Evolutionary conservation across 2,888 invertebrate genomes (phyloP), one percentile per base, ranked within the genome.

Genomic region (Empis livida): DNA sequence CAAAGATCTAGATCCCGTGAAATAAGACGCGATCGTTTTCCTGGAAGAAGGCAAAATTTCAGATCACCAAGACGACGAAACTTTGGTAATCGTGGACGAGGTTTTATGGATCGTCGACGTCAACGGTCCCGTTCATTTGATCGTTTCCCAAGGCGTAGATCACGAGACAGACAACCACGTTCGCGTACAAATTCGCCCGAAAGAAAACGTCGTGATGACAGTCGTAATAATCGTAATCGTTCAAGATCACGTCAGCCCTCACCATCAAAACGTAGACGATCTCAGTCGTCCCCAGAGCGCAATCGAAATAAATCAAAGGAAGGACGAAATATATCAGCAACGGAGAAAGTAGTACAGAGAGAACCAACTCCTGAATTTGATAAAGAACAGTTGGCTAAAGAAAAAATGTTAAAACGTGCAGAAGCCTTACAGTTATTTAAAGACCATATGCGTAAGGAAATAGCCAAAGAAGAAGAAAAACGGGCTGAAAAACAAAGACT

Each of bases 371-470:
- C 50, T 1, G 52, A 52, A 13, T 54, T 58, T 14, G 61, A 64
- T 10, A 61, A 60, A 44, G 64, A 67, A n/a, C 62, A 61, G n/a
- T 49, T 60, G 8, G 62, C 62, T 8, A 61, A 64, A 20, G 67
- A 70, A 49, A 70, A 71, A 53, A 67, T 65, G 64, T 59, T 68
- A 23, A 70, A 69, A 52, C 63, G 73, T 1, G 72, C 70, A 0
- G 73, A 73, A 56, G 73, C 75, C 23, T 61, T 75, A 15, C 58
- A 74, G 51, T 60, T 76, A 52, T 61, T 78, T 40, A 76, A 76
- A 54, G 76, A 77, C 55, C 78, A 79, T 54, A 78, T 78, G 71
- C 76, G 78, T 49, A 63, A 73, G 52, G 74, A 75, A 53, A 70
- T 73, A 38, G 70, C 75, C 44, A 77, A 75, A 55, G 70, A 73